phyloP scores from a whole-genome alignment of 1,140 invertebrate species.

The Coptotermes formosanus region DNA sequence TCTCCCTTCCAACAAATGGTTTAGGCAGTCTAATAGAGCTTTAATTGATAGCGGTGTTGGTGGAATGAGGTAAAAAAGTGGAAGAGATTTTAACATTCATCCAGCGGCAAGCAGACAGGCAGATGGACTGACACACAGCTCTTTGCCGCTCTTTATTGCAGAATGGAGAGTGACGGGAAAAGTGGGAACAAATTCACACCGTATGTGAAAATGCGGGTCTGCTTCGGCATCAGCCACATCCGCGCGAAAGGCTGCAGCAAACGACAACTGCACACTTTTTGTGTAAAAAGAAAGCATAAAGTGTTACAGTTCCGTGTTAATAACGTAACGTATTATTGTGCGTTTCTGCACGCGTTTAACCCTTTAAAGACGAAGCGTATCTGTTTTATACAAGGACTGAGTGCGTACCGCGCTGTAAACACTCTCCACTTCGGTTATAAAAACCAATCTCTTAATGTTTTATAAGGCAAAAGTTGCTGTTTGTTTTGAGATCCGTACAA shows the following conservation, averaged over 20 bases:
- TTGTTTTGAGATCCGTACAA: too few species aligned
- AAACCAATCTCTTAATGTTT: too few species aligned
- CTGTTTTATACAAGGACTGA: too few species aligned
- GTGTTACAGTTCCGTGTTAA: too few species aligned
- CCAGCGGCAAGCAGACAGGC: neutral
- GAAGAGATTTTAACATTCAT: neutral
- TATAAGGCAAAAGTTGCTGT: too few species aligned
- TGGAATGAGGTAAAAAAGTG: neutral
- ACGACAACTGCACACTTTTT: neutral
- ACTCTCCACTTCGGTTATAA: too few species aligned
- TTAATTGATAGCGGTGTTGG: neutral
- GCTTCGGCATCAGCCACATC: neutral
- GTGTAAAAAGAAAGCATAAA: neutral
- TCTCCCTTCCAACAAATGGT: neutral
- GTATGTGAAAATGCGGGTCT: neutral
- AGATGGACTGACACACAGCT: neutral
- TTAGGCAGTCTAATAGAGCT: neutral
- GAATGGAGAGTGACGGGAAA: neutral
- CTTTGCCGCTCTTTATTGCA: neutral
- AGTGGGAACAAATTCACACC: neutral
- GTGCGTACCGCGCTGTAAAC: too few species aligned
- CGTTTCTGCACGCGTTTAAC: too few species aligned
- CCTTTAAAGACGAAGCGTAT: too few species aligned
- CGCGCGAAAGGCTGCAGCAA: neutral
- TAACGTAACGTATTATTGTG: too few species aligned